Percentiles rank a stretch among this genome's conserved stretches.
Conservation (phyloP, 2,797 vertebrate species). For the Mareca strepera region DNA sequence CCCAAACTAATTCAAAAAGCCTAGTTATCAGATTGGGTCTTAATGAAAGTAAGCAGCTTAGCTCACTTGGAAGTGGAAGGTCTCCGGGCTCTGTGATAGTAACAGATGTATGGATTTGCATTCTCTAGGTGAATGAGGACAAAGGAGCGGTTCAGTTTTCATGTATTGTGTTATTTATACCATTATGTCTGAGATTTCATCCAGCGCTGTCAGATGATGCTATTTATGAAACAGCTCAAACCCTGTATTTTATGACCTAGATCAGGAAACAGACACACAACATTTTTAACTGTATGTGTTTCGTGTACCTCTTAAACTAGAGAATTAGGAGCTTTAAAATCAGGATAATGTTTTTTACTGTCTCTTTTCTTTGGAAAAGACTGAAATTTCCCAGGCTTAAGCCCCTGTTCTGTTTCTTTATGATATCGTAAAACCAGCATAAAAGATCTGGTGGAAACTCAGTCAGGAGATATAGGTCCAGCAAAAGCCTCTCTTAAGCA, state of each 20-base stretch:
- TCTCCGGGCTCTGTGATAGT: neutral
- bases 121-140: conserved; percentile 25
- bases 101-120: neutral
- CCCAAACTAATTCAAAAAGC: conserved; percentile 40
- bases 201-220: neutral
- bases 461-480: neutral
- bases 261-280: neutral
- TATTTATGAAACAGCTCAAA: conserved; percentile 39
- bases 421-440: conserved; percentile 2
- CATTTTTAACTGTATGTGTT: conserved; percentile 7
- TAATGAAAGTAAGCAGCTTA: conserved; percentile 54
- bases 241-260: conserved; percentile 22
- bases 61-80: neutral
- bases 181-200: neutral
- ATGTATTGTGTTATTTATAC: conserved; percentile 23
- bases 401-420: neutral
- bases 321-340: conserved; percentile 47
- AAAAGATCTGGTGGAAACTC: neutral
- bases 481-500: neutral
- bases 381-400: neutral
- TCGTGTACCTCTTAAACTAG: neutral
- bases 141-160: neutral
- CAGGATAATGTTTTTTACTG: neutral
- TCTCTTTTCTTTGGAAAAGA: conserved; percentile 5
- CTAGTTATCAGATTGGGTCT: conserved; percentile 31